phyloP scores from a whole-genome alignment of 2,113 vertebrate species.

The Carassius carassius region DNA sequence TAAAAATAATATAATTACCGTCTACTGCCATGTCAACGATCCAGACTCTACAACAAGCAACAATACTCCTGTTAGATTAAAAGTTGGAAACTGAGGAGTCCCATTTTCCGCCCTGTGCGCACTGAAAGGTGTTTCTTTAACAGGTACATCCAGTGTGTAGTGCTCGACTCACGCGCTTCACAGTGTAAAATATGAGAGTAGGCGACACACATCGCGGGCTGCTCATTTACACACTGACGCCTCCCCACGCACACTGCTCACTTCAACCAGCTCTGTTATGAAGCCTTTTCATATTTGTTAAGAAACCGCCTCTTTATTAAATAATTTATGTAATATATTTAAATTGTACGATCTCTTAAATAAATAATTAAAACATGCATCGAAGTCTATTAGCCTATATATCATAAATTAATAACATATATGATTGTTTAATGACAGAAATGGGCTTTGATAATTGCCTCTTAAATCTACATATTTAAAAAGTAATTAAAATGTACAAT shows the following conservation, averaged over 20 bases:
- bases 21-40: constrained; percentile 56
- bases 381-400: too few species aligned
- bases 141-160: constrained; percentile 29
- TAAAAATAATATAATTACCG: constrained; percentile 46
- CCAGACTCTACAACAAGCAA: neutral
- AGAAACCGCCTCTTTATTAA: neutral
- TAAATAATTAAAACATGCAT: neutral
- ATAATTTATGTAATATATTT: neutral
- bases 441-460: neutral
- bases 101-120: constrained; percentile 30
- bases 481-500: neutral
- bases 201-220: neutral
- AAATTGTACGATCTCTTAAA: neutral
- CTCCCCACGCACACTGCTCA: constrained; percentile 1
- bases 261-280: neutral
- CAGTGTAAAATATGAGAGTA: constrained; percentile 23
- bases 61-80: constrained; percentile 26
- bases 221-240: constrained; percentile 4
- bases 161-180: neutral
- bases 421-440: too few species aligned
- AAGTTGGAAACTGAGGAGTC: constrained; percentile 12
- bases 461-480: neutral
- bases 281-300: neutral
- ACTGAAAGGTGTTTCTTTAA: neutral
- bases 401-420: too few species aligned